A percentile compares a stretch with the other conserved stretches of the same genome.
These are phyloP conservation scores for Pheosia gnoma DNA, from an alignment of 2,888 invertebrate genomes.

Conservation along the genomic window DNA sequence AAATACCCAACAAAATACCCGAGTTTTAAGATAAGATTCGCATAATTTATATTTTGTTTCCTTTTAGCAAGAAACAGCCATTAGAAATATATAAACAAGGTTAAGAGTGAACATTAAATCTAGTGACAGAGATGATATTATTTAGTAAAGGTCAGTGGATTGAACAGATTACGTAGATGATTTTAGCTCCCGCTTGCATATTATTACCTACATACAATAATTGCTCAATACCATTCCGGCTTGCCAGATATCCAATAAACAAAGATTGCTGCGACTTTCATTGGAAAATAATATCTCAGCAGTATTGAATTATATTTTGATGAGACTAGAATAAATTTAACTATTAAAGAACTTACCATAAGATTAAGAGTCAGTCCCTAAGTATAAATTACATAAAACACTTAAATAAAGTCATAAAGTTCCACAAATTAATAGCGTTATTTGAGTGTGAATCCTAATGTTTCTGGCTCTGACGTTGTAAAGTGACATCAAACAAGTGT, in stretches of 20 bases:
- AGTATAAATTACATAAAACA: too few relatives aligned
- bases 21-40: not conserved
- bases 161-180: slow-evolving; percentile 43
- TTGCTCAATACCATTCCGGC: slow-evolving; percentile 48
- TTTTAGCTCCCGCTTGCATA: slow-evolving; percentile 33
- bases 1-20: slow-evolving; percentile 9
- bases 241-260: slow-evolving; percentile 40
- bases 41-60: not conserved
- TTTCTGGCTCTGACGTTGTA: not conserved
- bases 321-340: too few relatives aligned
- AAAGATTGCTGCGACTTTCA: slow-evolving; percentile 8
- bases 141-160: slow-evolving; percentile 47
- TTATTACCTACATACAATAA: slow-evolving; percentile 19
- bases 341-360: too few relatives aligned
- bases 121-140: slow-evolving; percentile 29
- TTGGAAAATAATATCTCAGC: not conserved
- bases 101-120: slow-evolving; percentile 26
- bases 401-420: slow-evolving; percentile 5
- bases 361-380: too few relatives aligned
- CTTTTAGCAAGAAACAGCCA: not conserved
- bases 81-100: slow-evolving; percentile 22
- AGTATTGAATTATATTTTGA: not conserved
- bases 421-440: slow-evolving; percentile 12
- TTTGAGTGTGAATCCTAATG: slow-evolving; percentile 1
- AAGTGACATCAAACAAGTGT: slow-evolving; percentile 10